Evolutionary conservation across 2,888 invertebrate species (phyloP).

Genomic region (Drosophila kokeensis): DNA sequence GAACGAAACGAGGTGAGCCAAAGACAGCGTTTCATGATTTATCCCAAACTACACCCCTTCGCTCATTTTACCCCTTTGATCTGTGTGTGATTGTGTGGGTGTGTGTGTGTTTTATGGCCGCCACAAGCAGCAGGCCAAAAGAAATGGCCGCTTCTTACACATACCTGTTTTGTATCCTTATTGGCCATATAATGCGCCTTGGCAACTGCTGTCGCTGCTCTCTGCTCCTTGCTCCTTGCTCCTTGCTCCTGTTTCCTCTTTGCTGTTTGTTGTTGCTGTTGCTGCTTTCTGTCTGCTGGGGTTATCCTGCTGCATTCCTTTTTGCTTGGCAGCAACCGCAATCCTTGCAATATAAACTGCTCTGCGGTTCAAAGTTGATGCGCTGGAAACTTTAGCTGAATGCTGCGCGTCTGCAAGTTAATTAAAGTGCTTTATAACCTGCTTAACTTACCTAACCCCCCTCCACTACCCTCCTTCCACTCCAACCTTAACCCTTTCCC

Average conservation of each 20-base stretch:
- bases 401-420: constrained; percentile 74
- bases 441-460: constrained; percentile 4
- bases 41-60: background rate
- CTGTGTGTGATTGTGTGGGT: constrained; percentile 1
- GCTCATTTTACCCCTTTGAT: background rate
- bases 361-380: constrained; percentile 81
- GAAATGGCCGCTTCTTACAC: constrained; percentile 42
- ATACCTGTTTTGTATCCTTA: constrained; percentile 60
- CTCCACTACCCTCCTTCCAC: background rate
- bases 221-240: constrained; percentile 20
- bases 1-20: constrained; percentile 31
- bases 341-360: constrained; percentile 78
- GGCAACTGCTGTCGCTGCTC: constrained; percentile 16
- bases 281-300: background rate
- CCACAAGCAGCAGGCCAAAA: constrained; percentile 54
- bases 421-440: constrained; percentile 79
- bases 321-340: constrained; percentile 57
- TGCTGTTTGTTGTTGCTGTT: background rate
- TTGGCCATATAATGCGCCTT: constrained; percentile 69
- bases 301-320: constrained; percentile 46
- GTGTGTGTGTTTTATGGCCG: constrained; percentile 52
- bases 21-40: constrained; percentile 23
- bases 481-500: background rate
- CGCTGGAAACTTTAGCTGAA: constrained; percentile 68
- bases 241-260: constrained; percentile 1